Conservation (phyloP, 2,797 vertebrate species). For the Australoheros facetus region DNA sequence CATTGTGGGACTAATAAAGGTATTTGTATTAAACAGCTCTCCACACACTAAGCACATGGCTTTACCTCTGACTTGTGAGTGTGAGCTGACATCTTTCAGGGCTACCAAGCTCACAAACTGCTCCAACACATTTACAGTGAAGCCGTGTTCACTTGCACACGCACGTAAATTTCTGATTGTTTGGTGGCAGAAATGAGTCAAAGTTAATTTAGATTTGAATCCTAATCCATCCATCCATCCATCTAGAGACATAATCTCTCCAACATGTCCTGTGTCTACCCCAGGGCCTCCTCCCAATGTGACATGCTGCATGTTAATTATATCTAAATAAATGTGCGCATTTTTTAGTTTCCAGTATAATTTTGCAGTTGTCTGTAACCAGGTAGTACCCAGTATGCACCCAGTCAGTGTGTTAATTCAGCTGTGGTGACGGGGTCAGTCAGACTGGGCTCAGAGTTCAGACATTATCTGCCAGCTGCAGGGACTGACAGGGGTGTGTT, state of each 20-base stretch:
- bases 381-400: background rate
- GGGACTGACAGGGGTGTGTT: background rate
- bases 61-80: no score
- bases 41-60: no score
- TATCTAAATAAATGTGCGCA: background rate
- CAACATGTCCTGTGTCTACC: no score
- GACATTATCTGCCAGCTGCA: background rate
- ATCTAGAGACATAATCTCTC: no score
- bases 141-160: background rate
- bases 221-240: no score
- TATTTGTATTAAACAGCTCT: no score
- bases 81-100: no score
- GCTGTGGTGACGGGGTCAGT: accelerated
- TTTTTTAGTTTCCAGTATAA: background rate
- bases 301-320: no score
- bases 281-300: no score
- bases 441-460: background rate
- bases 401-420: background rate
- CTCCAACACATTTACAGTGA: background rate
- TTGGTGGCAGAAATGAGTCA: background rate
- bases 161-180: background rate
- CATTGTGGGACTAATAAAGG: no score
- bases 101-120: no score
- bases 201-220: background rate
- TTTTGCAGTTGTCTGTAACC: background rate